Base-by-base conservation (phyloP, 2,113 vertebrate genomes). In the Megalops atlanticus region DNA sequence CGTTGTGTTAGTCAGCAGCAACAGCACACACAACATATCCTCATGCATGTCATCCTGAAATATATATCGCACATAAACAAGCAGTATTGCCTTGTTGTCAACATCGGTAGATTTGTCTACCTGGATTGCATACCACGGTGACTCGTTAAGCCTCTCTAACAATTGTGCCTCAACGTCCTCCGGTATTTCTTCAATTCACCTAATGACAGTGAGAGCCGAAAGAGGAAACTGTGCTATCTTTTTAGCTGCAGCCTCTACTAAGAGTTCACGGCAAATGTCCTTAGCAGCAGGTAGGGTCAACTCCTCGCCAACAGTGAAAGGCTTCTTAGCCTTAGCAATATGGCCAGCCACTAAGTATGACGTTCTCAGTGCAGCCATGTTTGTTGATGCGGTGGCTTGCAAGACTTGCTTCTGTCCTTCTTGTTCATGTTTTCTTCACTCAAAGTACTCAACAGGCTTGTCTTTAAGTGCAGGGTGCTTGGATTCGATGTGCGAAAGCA, bases 131-230 rank as follows among this genome's bases (percentile, higher is more conserved):
- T 81, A 84, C 82, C 84, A 82, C 7, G 64, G 80, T 43, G 81
- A 86, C 2, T 0, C 14, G 38, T 86, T 85, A 80, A 85, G 82
- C 43, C 79, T 89, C 77, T 86, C 78, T 36, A 88, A 83, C 75
- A 90, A 64, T 45, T 86, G 84, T 38, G 3, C 69, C 47, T 84
- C 74, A 74, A 87, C 82, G 52, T 88, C 77, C 68, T 83, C 68
- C 49, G 76, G 82, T 11, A 86, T 86, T 58, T 87, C 58, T 31
- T 84, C 71, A 83, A 82, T 86, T 31, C 80, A 4, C 70, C 77
- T 10, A 40, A 86, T 84, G 4, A 87, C 35, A 73, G 77, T 87
- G 76, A 21, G 82, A 40, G 75, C 81, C 4, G 40, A 87, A 72
- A 87, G 81, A 49, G 78, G 81, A 31, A 87, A 68, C 43, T 86